phyloP scores from a whole-genome alignment of 2,113 vertebrate species.

The Amphiprion percula region DNA sequence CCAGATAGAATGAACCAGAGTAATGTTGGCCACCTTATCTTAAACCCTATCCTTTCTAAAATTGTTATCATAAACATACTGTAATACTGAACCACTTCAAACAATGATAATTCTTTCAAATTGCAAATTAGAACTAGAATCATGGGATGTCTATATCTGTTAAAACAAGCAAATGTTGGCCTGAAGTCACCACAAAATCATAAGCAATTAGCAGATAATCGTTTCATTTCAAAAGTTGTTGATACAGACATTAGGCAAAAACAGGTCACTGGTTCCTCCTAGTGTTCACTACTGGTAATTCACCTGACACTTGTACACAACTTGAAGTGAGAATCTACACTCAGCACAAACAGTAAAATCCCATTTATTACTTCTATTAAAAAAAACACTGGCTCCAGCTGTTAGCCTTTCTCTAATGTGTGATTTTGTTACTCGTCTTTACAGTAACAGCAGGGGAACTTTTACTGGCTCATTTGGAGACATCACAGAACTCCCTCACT shows the following conservation, averaged over 20 bases:
- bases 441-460: constrained; percentile 66
- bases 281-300: constrained; percentile 54
- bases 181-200: neutral
- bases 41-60: too few species aligned
- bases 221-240: neutral
- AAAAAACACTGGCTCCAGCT: constrained; percentile 52
- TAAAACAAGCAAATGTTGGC: neutral
- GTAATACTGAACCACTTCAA: too few species aligned
- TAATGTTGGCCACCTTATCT: too few species aligned
- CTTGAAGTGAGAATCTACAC: constrained; percentile 6
- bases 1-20: too few species aligned
- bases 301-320: constrained; percentile 10
- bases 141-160: neutral
- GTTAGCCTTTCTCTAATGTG: constrained; percentile 51
- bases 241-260: neutral
- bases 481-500: constrained; percentile 69
- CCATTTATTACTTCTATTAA: constrained; percentile 65
- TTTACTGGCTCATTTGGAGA: constrained; percentile 75
- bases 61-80: too few species aligned
- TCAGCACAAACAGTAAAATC: constrained; percentile 43
- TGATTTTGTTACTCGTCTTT: constrained; percentile 52
- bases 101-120: too few species aligned
- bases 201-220: neutral
- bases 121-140: too few species aligned
- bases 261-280: constrained; percentile 73